Evolutionary conservation across 2,888 invertebrate species (phyloP).

Genomic region (Cheilosia vernalis): DNA sequence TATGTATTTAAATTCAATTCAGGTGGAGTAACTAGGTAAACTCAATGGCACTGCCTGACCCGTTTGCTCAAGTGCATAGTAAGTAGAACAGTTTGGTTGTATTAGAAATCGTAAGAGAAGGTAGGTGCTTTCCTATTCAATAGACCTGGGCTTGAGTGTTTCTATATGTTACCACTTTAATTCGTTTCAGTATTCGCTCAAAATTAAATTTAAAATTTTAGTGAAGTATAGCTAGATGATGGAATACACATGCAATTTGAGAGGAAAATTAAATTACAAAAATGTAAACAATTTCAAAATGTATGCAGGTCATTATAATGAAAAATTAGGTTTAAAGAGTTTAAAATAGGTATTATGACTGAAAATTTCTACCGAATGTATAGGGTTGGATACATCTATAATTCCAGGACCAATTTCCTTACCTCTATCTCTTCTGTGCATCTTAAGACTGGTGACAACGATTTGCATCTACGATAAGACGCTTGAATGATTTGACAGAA

Average conservation of each 20-base stretch:
- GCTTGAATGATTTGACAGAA: too few species aligned
- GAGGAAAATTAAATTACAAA: not conserved
- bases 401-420: too few species aligned
- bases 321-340: too few species aligned
- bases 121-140: not conserved
- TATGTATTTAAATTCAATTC: slow-evolving; percentile 66
- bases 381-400: too few species aligned
- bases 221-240: not conserved
- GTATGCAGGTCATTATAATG: too few species aligned
- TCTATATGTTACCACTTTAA: not conserved
- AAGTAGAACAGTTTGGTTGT: slow-evolving; percentile 17
- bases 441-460: too few species aligned
- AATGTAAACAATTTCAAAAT: not conserved
- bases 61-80: slow-evolving; percentile 24
- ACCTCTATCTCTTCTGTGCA: too few species aligned
- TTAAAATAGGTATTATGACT: too few species aligned
- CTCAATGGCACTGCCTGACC: slow-evolving; percentile 51
- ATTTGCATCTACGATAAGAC: too few species aligned
- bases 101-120: slow-evolving; percentile 10
- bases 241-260: slow-evolving; percentile 1
- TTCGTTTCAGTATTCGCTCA: slow-evolving; percentile 12
- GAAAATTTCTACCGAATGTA: too few species aligned
- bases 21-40: slow-evolving; percentile 43
- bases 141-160: not conserved
- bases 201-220: slow-evolving; percentile 15